Evolutionary conservation across 2,113 vertebrate species (phyloP).

Genomic region (Pseudonaja textilis): DNA sequence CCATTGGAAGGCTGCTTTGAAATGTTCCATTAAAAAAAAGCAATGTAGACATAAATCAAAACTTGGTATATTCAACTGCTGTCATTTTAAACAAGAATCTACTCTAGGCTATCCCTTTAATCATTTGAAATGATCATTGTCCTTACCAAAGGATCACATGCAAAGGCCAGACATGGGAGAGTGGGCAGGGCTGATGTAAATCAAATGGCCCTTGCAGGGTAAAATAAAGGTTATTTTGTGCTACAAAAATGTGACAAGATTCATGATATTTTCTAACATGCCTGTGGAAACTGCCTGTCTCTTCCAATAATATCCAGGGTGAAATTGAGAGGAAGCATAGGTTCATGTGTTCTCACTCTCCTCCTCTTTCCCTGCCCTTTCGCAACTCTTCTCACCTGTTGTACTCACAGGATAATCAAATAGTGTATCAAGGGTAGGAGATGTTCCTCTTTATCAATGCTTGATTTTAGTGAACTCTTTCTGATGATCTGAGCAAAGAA

Average conservation of each 20-base stretch:
- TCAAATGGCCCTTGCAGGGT: background rate
- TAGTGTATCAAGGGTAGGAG: background rate
- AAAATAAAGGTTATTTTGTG: background rate
- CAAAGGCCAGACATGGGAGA: background rate
- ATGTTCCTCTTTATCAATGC: background rate
- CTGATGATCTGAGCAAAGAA: background rate
- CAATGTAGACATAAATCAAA: background rate
- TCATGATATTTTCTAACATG: background rate
- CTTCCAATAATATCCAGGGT: background rate
- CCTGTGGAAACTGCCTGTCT: background rate
- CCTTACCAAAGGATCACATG: background rate
- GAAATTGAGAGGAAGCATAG: background rate
- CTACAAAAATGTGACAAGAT: background rate
- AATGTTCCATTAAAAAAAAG: background rate
- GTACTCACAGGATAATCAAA: background rate
- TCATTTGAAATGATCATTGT: background rate
- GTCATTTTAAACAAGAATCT: background rate
- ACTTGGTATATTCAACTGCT: background rate
- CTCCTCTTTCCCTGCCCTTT: background rate
- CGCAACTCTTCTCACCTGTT: no score
- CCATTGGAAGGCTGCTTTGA: slow-evolving; percentile 36
- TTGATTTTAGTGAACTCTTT: background rate
- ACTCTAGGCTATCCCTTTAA: background rate
- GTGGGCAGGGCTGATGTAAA: background rate
- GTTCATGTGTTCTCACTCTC: background rate